Evolutionary conservation across 2,888 invertebrate genomes (phyloP).

Genomic region (Harpalus rubripes): DNA sequence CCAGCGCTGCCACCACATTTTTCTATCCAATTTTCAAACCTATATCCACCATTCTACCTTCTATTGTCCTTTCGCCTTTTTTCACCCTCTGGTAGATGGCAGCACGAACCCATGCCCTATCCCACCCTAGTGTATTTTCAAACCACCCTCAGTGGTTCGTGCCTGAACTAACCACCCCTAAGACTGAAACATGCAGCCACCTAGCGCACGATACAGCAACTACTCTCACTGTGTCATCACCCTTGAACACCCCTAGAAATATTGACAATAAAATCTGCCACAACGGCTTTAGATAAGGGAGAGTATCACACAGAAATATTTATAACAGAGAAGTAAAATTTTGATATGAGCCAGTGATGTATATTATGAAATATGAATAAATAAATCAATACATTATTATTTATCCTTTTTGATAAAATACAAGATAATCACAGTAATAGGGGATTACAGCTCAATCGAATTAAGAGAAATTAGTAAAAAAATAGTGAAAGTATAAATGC

Average conservation of each 20-base stretch:
- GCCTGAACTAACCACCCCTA: not conserved
- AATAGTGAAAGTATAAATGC: too few relatives aligned
- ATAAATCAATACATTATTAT: too few relatives aligned
- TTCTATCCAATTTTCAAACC: not conserved
- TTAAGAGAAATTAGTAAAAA: too few relatives aligned
- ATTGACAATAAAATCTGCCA: constrained; percentile 61
- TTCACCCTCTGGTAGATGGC: constrained; percentile 13
- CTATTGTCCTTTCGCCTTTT: not conserved
- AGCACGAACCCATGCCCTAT: not conserved
- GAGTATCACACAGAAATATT: constrained; percentile 27
- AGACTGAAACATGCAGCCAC: constrained; percentile 36
- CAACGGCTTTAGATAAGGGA: constrained; percentile 22
- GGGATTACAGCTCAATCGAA: too few relatives aligned
- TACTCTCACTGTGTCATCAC: constrained; percentile 22
- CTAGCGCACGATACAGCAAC: not conserved
- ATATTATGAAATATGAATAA: too few relatives aligned
- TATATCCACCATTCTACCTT: not conserved
- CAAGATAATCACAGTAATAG: too few relatives aligned
- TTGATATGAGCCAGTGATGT: too few relatives aligned
- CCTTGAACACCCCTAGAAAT: constrained; percentile 31
- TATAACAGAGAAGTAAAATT: not conserved
- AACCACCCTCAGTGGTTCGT: constrained; percentile 35
- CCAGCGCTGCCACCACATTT: not conserved
- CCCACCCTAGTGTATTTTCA: not conserved
- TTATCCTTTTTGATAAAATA: too few relatives aligned